Conservation (phyloP, 2,888 invertebrate genomes). For the Trachelus tabidus region DNA sequence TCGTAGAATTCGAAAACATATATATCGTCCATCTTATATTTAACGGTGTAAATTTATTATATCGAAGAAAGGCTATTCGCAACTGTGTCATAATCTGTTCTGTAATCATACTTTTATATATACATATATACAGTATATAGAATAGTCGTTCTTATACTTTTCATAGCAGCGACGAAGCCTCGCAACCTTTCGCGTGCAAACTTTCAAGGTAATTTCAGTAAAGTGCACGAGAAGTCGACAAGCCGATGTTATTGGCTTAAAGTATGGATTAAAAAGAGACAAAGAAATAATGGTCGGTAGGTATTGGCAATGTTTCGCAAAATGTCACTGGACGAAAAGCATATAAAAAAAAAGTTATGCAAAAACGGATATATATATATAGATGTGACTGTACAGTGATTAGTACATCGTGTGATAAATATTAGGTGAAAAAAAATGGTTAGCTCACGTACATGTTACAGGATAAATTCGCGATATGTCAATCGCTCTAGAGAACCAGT, state of each 20-base stretch:
- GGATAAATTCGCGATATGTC: neutral
- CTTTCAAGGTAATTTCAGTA: neutral
- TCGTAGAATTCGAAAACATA: neutral
- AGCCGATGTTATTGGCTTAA: neutral
- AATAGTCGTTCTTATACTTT: neutral
- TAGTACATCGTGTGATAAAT: neutral
- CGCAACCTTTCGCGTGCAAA: neutral
- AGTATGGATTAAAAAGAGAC: neutral
- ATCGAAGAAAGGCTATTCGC: neutral
- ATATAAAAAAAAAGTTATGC: neutral
- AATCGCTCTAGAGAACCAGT: neutral
- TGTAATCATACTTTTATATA: neutral
- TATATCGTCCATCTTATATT: neutral
- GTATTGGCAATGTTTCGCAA: neutral
- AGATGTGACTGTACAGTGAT: neutral
- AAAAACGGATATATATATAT: too few relatives aligned
- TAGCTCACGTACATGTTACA: neutral
- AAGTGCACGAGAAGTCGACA: neutral
- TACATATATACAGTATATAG: neutral
- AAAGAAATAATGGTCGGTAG: neutral
- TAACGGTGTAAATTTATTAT: neutral
- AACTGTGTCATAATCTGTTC: neutral
- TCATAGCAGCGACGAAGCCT: neutral
- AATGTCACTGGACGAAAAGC: neutral
- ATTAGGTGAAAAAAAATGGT: neutral